phyloP scores from a whole-genome alignment of 2,113 vertebrate species.

The Sardina pilchardus region DNA sequence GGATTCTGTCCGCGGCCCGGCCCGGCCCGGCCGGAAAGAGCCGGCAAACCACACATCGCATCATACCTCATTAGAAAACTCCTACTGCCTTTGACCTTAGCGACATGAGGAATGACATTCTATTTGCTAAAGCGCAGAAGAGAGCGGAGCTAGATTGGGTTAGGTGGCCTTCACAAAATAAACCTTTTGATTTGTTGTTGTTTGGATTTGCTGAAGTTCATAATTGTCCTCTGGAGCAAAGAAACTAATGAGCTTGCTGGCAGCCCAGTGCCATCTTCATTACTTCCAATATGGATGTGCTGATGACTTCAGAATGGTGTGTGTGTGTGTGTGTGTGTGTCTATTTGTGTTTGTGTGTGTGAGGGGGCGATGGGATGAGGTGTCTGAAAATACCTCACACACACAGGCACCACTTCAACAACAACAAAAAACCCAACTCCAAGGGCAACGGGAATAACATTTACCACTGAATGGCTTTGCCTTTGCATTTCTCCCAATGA shows the following conservation, averaged over 20 bases:
- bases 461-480: background rate
- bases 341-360: conserved; percentile 7
- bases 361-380: background rate
- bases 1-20: too few relatives aligned
- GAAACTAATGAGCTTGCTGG: background rate
- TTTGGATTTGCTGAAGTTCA: background rate
- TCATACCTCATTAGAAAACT: background rate
- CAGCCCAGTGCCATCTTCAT: background rate
- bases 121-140: background rate
- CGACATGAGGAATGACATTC: background rate
- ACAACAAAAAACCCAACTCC: background rate
- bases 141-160: background rate
- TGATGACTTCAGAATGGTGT: background rate
- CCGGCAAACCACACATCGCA: background rate
- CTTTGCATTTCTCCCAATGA: background rate
- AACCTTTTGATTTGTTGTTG: background rate
- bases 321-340: background rate
- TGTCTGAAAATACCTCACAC: background rate
- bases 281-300: background rate
- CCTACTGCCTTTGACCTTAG: background rate
- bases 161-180: background rate
- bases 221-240: background rate
- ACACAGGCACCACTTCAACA: background rate
- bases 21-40: background rate
- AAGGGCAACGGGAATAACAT: background rate